Base-by-base conservation (phyloP, 1,140 invertebrate species). In the Eupeodes corollae region DNA sequence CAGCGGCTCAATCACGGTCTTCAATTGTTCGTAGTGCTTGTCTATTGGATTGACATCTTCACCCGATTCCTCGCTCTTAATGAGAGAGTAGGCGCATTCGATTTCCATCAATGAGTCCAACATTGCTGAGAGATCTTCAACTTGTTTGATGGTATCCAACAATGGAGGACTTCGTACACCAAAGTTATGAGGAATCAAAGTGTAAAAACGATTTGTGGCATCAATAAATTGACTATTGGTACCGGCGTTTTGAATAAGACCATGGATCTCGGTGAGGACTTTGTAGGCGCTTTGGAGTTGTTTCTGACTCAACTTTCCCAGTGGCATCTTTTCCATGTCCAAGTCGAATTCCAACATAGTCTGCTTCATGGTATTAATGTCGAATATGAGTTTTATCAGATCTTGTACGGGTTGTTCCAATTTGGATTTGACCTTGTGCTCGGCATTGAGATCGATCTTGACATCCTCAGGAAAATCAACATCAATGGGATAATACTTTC, bases 241-340 rank as follows among this genome's bases (percentile, higher is more conserved):
- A 16, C 70, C 66, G 11, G 68, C 69, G 10, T 69, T 70, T 45
- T 78, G 69, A 6, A 88, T 69, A 10, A 85, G 59, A 30, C 78
- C 68, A 56, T 86, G 79, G 14, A 95, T 66, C 57, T 95, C 85
- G 2, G 76, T 82, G 1, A 98, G 67, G 15, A 95, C 82, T 33
- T 66, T 70, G 61, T 88, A 98, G 1, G 92, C 94, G 41, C 80
- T 73, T 58, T 88, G 78, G 33, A 99, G 84, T 72, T 98, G 93
- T 50, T 83, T 83, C 58, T 86, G 83, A 11, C 93, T 97, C 1
- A 99, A 65, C 73, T 98, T 98, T 39, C 94, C 95, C 2, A 98
- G 71, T 0, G 95, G 95, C 93, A 98, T 95, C 72, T 98, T 97
- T 43, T 94, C 90, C 53, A 89, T 77, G 72, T 98, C 94, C 55